These are phyloP conservation scores for Scrobipalpa costella DNA, from an alignment of 2,888 invertebrate genomes.

Conservation along the genomic window DNA sequence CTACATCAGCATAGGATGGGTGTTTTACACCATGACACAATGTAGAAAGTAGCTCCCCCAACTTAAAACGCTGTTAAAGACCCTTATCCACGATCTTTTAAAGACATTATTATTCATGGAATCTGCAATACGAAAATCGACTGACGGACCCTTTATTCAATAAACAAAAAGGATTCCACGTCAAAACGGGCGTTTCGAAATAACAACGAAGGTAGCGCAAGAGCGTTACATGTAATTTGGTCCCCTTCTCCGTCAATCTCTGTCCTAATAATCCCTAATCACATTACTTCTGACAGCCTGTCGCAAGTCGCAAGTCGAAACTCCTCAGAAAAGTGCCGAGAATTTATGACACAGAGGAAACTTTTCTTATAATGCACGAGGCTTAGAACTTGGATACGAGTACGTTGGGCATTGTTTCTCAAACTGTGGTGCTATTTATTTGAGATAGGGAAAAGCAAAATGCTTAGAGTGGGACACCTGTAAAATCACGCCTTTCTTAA, in stretches of 20 bases:
- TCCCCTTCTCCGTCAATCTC: conserved; percentile 20
- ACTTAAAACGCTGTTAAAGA: not conserved
- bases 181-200: conserved; percentile 2
- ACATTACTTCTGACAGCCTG: conserved; percentile 19
- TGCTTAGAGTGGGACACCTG: too few relatives aligned
- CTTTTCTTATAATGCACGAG: conserved; percentile 18
- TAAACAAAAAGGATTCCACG: conserved; percentile 5
- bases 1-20: too few relatives aligned
- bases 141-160: conserved; percentile 8
- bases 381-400: conserved; percentile 18
- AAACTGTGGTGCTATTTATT: not conserved
- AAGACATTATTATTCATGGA: not conserved
- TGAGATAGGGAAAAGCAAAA: too few relatives aligned
- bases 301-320: conserved; percentile 13
- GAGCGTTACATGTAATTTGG: conserved; percentile 12
- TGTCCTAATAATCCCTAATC: conserved; percentile 25
- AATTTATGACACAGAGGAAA: conserved; percentile 17
- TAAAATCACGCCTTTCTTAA: too few relatives aligned
- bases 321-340: conserved; percentile 12
- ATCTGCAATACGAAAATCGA: not conserved
- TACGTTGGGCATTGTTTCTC: not conserved
- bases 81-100: not conserved
- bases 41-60: not conserved
- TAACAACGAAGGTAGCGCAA: conserved; percentile 12
- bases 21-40: not conserved